Base-by-base conservation (phyloP, 2,113 vertebrate genomes). In the Equus przewalskii region DNA sequence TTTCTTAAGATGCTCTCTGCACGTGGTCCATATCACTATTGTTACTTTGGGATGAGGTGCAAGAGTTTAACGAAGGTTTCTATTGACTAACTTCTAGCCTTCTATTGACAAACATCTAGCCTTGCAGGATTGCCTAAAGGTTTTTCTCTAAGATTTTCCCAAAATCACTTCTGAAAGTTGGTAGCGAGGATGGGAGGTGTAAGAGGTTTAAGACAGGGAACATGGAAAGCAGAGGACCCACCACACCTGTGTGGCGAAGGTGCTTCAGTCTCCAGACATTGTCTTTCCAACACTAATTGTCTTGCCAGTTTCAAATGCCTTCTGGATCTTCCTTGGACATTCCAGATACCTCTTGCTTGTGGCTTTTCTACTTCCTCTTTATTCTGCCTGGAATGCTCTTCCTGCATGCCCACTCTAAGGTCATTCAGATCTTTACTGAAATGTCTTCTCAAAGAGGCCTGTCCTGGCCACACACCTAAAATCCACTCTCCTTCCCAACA, bases 231-330 rank as follows among this genome's bases (percentile, higher is more conserved):
- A 67, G 33, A 79, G 28, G 28, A 14, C 16, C n/a, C 7, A 6
- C 4, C 28, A n/a, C 6, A 30, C 16, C 26, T 8, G 1, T 0
- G 8, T 46, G 15, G 21, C 12, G 46, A 2, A 46, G 22, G 36
- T 65, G 24, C 12, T 64, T 73, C 36, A 22, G 44, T 92, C 75
- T 92, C 49, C 28, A 65, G 13, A 88, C 3, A 4, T 73, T 15
- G 2, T 58, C 18, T 92, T 92, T 67, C 75, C 30, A 81, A 36
- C 49, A 49, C 4, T 28, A 24, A 67, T 36, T 15, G 5, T 24
- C 89, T 46, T 62, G 56, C 30, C 19, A 7, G 36, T 65, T 46
- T 70, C 64, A 72, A 49, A 62, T 7, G 13, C 46, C 75, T 33
- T 8, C 30, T 91, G 70, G 41, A 56, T 56, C 12, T 3, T 92